Evolutionary conservation across 2,888 invertebrate genomes (phyloP), one percentile per base, ranked within the genome.

Genomic region (Chymomyza caudatula): DNA sequence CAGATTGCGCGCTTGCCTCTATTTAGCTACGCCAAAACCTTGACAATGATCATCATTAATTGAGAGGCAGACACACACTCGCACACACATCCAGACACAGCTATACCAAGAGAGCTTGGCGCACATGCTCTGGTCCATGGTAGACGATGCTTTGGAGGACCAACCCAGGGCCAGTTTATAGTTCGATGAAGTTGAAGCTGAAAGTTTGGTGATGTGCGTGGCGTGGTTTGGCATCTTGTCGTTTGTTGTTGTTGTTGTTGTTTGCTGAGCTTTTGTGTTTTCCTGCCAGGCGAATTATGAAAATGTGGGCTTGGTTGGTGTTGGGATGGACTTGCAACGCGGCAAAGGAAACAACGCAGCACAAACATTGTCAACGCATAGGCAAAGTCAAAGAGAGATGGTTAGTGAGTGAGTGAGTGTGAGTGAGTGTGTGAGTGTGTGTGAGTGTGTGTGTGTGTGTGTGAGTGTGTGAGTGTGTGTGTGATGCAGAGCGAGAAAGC

Each of bases 31-130:
- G 78, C 65, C 83, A 75, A 73, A 83, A 85, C 83, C 83, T 79
- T 84, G 85, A 85, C 83, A 84, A 84, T 85, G 83, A 84, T 85
- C 83, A 83, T 85, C 85, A 78, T 84, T 84, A 85, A 85, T 83
- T 82, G 84, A 81, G 84, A 78, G 84, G 81, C 79, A 77, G 75
- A 17, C 44, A 58, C 69, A 25, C 55, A 51, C 47, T 25, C 37
- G 23, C 47, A 55, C 11, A 42, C 22, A 37, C 59, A 25, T 4
- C 19, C 13, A 22, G n/a, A n/a, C 22, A 53, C 15, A 20, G 53
- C 20, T 22, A 61, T 29, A 22, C 55, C 17, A 42, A 44, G 56
- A n/a, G 47, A 19, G 6, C 6, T 47, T 47, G 65, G 63, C 67
- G 59, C 49, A 56, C 43, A 2, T 15, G 19, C 63, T 44, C 65